phyloP scores from a whole-genome alignment of 2,888 invertebrate genomes.

The Loripinus fragilis region DNA sequence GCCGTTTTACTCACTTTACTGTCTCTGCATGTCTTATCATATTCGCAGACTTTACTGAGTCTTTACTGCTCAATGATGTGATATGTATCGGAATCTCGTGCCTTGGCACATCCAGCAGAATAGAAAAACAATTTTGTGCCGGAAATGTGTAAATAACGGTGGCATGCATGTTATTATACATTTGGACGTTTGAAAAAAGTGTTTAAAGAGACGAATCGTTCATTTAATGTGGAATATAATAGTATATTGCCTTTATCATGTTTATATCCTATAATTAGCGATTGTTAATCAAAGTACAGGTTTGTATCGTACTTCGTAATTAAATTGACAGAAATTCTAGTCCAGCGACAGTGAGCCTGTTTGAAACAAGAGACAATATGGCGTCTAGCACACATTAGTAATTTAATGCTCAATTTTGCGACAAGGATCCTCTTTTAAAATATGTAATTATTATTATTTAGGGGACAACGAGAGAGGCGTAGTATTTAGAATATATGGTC shows the following conservation, averaged over 20 bases:
- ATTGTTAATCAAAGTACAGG: not conserved
- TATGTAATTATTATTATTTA: conserved; percentile 13
- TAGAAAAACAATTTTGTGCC: too few species aligned
- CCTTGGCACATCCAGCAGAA: too few species aligned
- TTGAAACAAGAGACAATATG: conserved; percentile 6
- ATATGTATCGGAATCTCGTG: too few species aligned
- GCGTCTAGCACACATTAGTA: not conserved
- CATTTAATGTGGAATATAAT: not conserved
- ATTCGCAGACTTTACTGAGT: too few species aligned
- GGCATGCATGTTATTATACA: too few species aligned
- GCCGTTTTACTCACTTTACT: too few species aligned
- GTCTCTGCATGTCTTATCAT: too few species aligned
- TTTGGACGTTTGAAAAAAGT: too few species aligned
- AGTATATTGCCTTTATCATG: not conserved
- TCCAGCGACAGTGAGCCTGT: not conserved
- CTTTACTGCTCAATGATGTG: too few species aligned
- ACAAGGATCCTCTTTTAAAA: not conserved
- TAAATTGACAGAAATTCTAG: not conserved
- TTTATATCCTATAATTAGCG: not conserved
- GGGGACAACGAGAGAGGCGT: not conserved
- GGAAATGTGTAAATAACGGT: too few species aligned
- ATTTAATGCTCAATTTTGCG: not conserved
- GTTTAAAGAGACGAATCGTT: not conserved
- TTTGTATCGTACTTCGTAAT: not conserved
- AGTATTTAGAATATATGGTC: too few species aligned